These are phyloP conservation scores for Drosophila colorata DNA, from an alignment of 2,888 invertebrate genomes.

Conservation along the genomic window DNA sequence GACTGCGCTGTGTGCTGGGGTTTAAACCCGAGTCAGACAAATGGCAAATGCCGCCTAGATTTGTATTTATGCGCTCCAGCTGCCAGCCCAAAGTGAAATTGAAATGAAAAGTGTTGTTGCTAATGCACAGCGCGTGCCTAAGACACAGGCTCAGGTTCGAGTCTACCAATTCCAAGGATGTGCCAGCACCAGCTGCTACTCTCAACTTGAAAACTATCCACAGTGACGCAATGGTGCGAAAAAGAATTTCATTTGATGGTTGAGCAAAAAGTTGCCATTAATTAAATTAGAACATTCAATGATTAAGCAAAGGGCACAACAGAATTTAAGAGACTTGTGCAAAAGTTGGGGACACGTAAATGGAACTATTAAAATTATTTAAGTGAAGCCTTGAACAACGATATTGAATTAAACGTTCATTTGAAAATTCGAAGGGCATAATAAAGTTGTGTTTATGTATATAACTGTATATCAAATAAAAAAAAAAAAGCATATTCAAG, in stretches of 20 bases:
- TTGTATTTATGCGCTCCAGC: slow-evolving; percentile 32
- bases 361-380: not conserved
- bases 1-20: not conserved
- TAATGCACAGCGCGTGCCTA: slow-evolving; percentile 27
- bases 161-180: slow-evolving; percentile 12
- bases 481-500: too few relatives aligned
- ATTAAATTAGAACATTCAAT: slow-evolving; percentile 9
- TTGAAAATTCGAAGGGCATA: not conserved
- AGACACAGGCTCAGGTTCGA: slow-evolving; percentile 2
- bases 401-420: not conserved
- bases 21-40: slow-evolving; percentile 16
- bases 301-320: not conserved
- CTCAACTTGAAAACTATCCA: slow-evolving; percentile 8
- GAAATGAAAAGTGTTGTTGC: slow-evolving; percentile 40
- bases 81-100: slow-evolving; percentile 32
- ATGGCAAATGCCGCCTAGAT: slow-evolving; percentile 31
- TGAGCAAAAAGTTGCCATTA: slow-evolving; percentile 15
- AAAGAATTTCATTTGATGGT: slow-evolving; percentile 11
- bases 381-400: not conserved
- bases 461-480: too few relatives aligned
- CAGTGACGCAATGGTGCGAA: slow-evolving; percentile 29
- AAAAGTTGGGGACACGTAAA: not conserved
- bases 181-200: not conserved
- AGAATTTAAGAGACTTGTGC: not conserved
- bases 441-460: too few relatives aligned